Conservation (phyloP, 2,113 vertebrate species). For the Castor canadensis region DNA sequence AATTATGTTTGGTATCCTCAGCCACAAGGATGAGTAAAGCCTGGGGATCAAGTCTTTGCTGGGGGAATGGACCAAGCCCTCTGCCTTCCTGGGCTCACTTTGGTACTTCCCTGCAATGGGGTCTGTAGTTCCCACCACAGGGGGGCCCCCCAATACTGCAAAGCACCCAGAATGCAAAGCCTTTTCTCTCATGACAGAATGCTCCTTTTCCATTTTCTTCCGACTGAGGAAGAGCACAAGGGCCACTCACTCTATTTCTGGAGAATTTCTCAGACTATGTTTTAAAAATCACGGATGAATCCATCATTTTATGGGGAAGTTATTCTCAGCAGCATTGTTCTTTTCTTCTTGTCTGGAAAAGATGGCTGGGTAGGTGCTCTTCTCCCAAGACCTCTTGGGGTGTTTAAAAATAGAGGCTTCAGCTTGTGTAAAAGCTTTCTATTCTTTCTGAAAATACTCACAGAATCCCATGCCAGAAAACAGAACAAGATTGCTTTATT, state of each 20-base stretch:
- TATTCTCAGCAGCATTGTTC: too few relatives aligned
- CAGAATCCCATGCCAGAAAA: neutral
- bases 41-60: neutral
- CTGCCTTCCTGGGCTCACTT: neutral
- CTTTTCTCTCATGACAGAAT: neutral
- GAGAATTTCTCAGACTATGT: neutral
- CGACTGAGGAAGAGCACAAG: neutral
- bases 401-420: constrained; percentile 6
- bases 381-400: neutral
- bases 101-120: neutral
- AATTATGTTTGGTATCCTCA: neutral
- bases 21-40: neutral
- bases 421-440: neutral
- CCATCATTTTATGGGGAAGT: accelerated
- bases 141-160: neutral
- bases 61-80: accelerated
- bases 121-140: neutral
- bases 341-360: neutral
- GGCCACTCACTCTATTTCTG: neutral
- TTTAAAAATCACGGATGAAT: neutral
- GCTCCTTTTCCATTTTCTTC: neutral
- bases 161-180: neutral
- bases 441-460: constrained; percentile 34
- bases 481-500: neutral
- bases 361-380: neutral